These are phyloP conservation scores for Spongia lamella DNA, from an alignment of 37 sponge, comb jelly and placozoan genomes.

Conservation along the genomic window DNA sequence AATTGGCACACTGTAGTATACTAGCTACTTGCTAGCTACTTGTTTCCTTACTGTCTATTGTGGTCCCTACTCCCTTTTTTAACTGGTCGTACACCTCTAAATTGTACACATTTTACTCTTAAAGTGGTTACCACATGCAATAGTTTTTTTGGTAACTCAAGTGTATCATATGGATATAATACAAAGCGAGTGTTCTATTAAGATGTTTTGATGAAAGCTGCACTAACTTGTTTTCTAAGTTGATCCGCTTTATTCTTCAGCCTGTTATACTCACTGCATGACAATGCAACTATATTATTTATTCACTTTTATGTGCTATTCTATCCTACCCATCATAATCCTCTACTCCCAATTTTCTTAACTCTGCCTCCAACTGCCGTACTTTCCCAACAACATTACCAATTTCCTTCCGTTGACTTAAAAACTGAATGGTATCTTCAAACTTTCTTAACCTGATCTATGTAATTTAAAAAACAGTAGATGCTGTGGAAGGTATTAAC, in stretches of 20 bases:
- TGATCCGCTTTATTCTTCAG: conserved; percentile 34
- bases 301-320: not conserved
- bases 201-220: not conserved
- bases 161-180: too few relatives aligned
- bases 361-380: conserved; percentile 22
- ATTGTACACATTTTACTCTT: too few relatives aligned
- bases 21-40: too few relatives aligned
- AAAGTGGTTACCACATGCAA: too few relatives aligned
- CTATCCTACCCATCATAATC: conserved; percentile 43
- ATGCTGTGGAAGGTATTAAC: too few relatives aligned
- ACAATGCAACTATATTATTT: not conserved
- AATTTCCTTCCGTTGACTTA: conserved; percentile 28
- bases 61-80: too few relatives aligned
- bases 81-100: too few relatives aligned
- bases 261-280: conserved; percentile 41
- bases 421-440: conserved; percentile 55
- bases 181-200: too few relatives aligned
- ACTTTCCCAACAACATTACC: conserved; percentile 21
- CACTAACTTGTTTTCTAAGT: conserved; percentile 46
- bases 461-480: too few relatives aligned
- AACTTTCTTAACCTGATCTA: conserved; percentile 60
- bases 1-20: too few relatives aligned
- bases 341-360: conserved; percentile 47
- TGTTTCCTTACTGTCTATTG: too few relatives aligned
- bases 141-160: too few relatives aligned